Evolutionary conservation across 2,888 invertebrate genomes (phyloP), one percentile per base, ranked within the genome.

Genomic region (Philopedon plagiatum): DNA sequence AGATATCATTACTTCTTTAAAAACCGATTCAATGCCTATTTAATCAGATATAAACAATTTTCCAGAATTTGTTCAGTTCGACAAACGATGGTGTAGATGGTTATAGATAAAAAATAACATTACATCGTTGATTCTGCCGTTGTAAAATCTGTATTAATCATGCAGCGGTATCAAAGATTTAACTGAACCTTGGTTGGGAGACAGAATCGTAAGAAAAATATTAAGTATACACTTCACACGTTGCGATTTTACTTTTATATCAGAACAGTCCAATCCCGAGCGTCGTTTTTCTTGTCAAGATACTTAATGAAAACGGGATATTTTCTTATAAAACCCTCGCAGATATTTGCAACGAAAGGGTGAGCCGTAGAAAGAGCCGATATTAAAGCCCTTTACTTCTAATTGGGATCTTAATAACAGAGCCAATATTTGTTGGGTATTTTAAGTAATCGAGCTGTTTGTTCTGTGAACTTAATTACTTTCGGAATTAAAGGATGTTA

Each of bases 391-490:
- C 57, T 54, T 66, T 58, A 34, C 58, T 41, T 58, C 66, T 57
- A 66, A 66, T 57, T 66, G 66, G 54, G 39, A 46, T 57, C 57
- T 66, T 66, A 66, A 66, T 66, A 66, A 58, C 57, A 57, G 37
- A 32, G 66, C 66, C 57, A 66, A 66, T 66, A 66, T 66, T 66
- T 66, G 58, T 44, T 58, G 66, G 66, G 58, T 66, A 41, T 65
- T 65, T 66, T 66, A 46, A 58, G 66, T 66, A 66, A 66, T 66
- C 58, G 57, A 34, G 41, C 26, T 58, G 66, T 58, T 66, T 66
- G 57, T 32, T 34, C 34, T 66, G 8, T 8, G 51, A 54, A 54
- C 51, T 29, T 54, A 29, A 54, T 54, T 29, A 54, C 51, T 29
- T 54, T 54, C 15, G 51, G 29, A 29, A 54, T 54, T 54, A 54